phyloP scores from a whole-genome alignment of 2,113 vertebrate genomes.

The Oenanthe oenanthe region DNA sequence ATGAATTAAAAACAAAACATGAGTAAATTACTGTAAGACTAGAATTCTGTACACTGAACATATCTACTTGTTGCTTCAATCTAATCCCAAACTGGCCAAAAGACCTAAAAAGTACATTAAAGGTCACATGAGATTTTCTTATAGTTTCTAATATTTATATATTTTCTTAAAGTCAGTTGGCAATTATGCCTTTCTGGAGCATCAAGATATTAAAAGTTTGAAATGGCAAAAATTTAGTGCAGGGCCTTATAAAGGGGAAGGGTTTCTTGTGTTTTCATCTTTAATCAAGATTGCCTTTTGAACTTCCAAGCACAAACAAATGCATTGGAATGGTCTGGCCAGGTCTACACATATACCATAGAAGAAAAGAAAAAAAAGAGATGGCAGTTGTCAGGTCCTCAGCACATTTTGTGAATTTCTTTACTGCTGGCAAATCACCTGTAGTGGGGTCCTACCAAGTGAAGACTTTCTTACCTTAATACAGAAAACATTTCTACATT shows the following conservation, averaged over 20 bases:
- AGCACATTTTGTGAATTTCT: not conserved
- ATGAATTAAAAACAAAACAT: not conserved
- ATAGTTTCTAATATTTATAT: not conserved
- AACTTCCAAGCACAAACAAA: not conserved
- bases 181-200: not conserved
- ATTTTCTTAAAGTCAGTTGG: not conserved
- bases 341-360: not conserved
- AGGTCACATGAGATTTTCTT: not conserved
- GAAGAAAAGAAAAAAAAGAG: not conserved
- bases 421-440: not conserved
- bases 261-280: not conserved
- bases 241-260: not conserved
- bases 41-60: not conserved
- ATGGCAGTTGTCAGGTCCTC: not conserved
- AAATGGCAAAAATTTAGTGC: not conserved
- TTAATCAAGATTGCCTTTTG: not conserved
- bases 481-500: not conserved
- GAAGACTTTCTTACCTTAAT: not conserved
- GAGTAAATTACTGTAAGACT: not conserved
- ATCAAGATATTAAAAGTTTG: not conserved
- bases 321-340: not conserved
- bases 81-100: not conserved
- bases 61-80: not conserved
- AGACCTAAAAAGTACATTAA: fast-evolving
- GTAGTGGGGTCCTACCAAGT: not conserved